Conservation (phyloP, 2,888 invertebrate genomes). For the Trachelus tabidus region DNA sequence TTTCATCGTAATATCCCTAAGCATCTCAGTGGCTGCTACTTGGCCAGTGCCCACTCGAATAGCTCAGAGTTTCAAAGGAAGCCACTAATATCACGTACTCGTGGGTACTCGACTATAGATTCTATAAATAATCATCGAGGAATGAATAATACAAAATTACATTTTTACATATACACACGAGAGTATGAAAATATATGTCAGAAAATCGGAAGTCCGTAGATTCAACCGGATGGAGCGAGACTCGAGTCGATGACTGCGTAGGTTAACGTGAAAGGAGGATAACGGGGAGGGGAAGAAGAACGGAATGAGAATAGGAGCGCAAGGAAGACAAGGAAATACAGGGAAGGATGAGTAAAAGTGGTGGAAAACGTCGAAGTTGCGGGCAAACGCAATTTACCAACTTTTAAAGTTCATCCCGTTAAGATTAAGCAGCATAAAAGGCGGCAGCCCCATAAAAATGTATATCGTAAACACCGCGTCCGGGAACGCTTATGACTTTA, state of each 20-base stretch:
- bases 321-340: not conserved
- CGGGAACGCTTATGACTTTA: constrained; percentile 10
- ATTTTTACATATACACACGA: not conserved
- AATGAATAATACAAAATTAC: too few relatives aligned
- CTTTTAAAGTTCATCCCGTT: constrained; percentile 6
- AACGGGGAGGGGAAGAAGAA: not conserved
- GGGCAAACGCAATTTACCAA: constrained; percentile 4
- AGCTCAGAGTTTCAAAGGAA: not conserved
- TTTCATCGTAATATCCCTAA: not conserved
- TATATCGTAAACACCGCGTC: constrained; percentile 36
- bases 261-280: not conserved
- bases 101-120: constrained; percentile 27
- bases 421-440: constrained; percentile 26
- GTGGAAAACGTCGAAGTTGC: not conserved
- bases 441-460: constrained; percentile 39
- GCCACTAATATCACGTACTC: not conserved
- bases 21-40: not conserved
- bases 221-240: not conserved
- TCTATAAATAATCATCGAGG: constrained; percentile 32
- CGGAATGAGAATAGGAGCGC: not conserved
- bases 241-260: not conserved
- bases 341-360: not conserved
- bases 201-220: not conserved
- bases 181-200: too few relatives aligned
- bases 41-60: not conserved